Conservation (phyloP, 1,140 invertebrate species). For the Pseudomyrmex pallidus region DNA sequence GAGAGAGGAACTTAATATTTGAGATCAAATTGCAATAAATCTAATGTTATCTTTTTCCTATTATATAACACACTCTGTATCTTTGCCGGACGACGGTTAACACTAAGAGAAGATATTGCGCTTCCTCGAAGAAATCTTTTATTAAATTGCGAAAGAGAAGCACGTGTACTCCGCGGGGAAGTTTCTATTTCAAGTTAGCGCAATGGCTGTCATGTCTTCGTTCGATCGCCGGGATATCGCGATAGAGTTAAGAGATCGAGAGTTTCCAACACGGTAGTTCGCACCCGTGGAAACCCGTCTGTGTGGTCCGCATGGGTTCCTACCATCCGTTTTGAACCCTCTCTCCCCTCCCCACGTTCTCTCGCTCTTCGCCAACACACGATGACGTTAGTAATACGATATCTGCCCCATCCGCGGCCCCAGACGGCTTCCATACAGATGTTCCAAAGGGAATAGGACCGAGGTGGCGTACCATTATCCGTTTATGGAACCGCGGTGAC, state of each 20-base stretch:
- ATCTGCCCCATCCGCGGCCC: slow-evolving; percentile 70
- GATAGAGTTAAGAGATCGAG: slow-evolving; percentile 51
- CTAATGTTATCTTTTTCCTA: too few relatives aligned
- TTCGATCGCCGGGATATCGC: slow-evolving; percentile 41
- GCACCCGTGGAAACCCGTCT: slow-evolving; percentile 64
- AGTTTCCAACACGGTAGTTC: slow-evolving; percentile 58
- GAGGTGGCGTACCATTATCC: slow-evolving; percentile 72
- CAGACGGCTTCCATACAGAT: slow-evolving; percentile 76
- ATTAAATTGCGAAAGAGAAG: slow-evolving; percentile 26
- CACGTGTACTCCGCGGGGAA: neutral
- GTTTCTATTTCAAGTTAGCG: slow-evolving; percentile 58
- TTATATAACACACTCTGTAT: too few relatives aligned
- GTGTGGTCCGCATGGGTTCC: slow-evolving; percentile 64
- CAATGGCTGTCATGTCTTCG: slow-evolving; percentile 45
- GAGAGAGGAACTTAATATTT: too few relatives aligned
- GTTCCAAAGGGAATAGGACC: slow-evolving; percentile 75
- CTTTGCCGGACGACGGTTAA: too few relatives aligned
- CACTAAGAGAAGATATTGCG: too few relatives aligned
- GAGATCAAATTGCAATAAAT: too few relatives aligned
- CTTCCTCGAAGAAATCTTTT: slow-evolving; percentile 22
- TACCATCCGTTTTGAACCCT: slow-evolving; percentile 65
- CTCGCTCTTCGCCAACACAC: slow-evolving; percentile 66
- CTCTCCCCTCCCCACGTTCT: slow-evolving; percentile 31
- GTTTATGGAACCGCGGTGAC: slow-evolving; percentile 66
- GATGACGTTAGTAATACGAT: slow-evolving; percentile 78